Base-by-base conservation (phyloP, 2,113 vertebrate species). In the Rhinopithecus roxellana region DNA sequence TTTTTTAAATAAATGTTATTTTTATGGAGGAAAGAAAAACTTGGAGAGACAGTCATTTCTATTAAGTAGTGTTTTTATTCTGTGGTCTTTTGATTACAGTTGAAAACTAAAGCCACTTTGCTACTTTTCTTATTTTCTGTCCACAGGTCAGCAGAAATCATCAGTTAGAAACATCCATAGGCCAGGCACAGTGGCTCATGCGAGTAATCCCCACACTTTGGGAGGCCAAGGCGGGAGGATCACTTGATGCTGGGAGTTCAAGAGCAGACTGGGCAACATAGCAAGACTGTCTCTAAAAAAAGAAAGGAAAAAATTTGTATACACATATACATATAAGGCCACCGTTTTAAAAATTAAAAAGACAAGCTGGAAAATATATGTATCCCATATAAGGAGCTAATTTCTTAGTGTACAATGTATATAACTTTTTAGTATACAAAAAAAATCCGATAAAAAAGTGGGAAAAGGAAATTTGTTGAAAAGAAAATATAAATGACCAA, bases 1-100 rank as follows among this genome's bases (percentile, higher is more conserved):
- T 93, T 97, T 64, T 64, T 14, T 80, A 97, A 64, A 97, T 97
- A 97, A 98, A 98, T 91, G 8, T 80, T 88, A 79, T 70, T 98
- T 96, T 93, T 69, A 93, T 95, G 75, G 20, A 93, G 20, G 25
- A 95, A 93, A 87, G 32, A 81, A 89, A 94, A 82, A 57, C 78
- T 64, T 84, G 72, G 14, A 55, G 48, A 81, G 38, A 70, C 4
- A 77, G 25, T 96, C 22, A 87, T 95, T 97, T 97, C 59, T 9
- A 57, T 96, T 94, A 92, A 67, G 8, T 89, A 85, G 30, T 79
- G 3, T 83, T 92, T 18, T n/a, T 95, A 55, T 93, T 89, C 64
- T 91, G 27, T 89, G 25, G 18, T 89, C 78, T 97, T 90, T 87
- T 92, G 30, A 88, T 93, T 93, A 92, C 6, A 75, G 16, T 94